Evolutionary conservation across 2,797 vertebrate genomes (phyloP), one percentile per base, ranked within the genome.

Genomic region (Schizopygopsis pylzovi): DNA sequence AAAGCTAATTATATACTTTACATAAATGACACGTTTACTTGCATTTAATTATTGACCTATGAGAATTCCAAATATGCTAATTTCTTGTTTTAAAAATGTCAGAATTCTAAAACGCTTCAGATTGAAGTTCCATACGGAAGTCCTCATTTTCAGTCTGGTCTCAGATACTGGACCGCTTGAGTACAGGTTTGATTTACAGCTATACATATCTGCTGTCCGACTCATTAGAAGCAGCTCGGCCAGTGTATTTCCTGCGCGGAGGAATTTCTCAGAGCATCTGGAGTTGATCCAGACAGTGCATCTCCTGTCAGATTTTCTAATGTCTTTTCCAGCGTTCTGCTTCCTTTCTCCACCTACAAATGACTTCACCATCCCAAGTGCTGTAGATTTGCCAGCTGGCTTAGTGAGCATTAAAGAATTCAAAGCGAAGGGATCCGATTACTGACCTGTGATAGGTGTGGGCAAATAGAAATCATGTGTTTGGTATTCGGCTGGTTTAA

Each of bases 281-380:
- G 45, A 61, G 52, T 63, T 81, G 15, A 59, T 85, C 45, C 63
- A 68, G 33, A 33, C 33, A 33, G 81, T 49, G 41, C 25, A 61
- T 43, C 56, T 70, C 52, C 59, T 87, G 65, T 67, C 63, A 54
- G 33, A 49, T 41, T 71, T 28, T 43, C 86, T 56, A 76, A 83
- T 79, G 68, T 61, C 43, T 83, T 87, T 73, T 83, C 86, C 68
- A 80, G 82, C 22, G 6, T 73, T 61, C 37, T 75, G 76, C 59
- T 59, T 47, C 41, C 22, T 8, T 9, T 85, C 10, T 10, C 22
- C 15, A 49, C 33, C 49, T 86, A 63, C 81, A 41, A 83, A 82
- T 49, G 18, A 78, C 75, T 83, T 61, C 70, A 61, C 33, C 68
- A 73, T 73, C 39, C 70, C 25, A 5, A 67, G 28, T 18, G 16